Percentiles rank a stretch among this genome's conserved stretches.
Conservation (phyloP, 2,797 vertebrate species). For the Staurois parvus region DNA sequence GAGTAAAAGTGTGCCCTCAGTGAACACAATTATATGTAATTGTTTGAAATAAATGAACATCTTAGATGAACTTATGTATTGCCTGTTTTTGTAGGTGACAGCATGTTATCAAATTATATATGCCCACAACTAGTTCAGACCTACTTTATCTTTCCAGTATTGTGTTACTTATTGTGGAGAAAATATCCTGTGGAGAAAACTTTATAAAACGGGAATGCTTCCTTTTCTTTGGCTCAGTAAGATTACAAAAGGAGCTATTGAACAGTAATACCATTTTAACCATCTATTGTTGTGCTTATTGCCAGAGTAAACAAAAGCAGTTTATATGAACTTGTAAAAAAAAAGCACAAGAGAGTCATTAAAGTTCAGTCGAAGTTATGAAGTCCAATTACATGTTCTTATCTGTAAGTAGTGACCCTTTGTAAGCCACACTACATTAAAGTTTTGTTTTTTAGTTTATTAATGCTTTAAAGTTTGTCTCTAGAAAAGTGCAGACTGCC, state of each 20-base stretch:
- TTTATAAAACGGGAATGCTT: conserved; percentile 7
- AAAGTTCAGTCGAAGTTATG: background rate
- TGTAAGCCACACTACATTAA: no score
- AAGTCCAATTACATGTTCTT: background rate
- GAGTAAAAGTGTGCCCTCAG: background rate
- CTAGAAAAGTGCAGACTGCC: no score
- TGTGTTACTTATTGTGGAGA: conserved; percentile 11
- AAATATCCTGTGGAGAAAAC: background rate
- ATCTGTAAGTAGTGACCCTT: no score
- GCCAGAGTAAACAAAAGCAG: background rate
- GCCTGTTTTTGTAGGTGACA: conserved; percentile 15
- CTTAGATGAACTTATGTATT: background rate
- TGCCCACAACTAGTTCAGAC: conserved; percentile 13
- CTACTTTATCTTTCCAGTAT: conserved; percentile 8
- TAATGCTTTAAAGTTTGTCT: no score
- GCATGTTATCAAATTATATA: conserved; percentile 23
- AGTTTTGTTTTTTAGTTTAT: no score
- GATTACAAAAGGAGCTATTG: conserved; percentile 22
- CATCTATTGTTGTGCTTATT: conserved; percentile 13
- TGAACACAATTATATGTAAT: background rate
- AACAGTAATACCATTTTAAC: conserved; percentile 20
- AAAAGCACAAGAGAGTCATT: background rate
- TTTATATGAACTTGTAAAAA: conserved; percentile 7
- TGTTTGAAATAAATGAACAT: background rate
- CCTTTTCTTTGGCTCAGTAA: background rate